Conservation (phyloP, 2,113 vertebrate genomes). For the Chamaea fasciata region DNA sequence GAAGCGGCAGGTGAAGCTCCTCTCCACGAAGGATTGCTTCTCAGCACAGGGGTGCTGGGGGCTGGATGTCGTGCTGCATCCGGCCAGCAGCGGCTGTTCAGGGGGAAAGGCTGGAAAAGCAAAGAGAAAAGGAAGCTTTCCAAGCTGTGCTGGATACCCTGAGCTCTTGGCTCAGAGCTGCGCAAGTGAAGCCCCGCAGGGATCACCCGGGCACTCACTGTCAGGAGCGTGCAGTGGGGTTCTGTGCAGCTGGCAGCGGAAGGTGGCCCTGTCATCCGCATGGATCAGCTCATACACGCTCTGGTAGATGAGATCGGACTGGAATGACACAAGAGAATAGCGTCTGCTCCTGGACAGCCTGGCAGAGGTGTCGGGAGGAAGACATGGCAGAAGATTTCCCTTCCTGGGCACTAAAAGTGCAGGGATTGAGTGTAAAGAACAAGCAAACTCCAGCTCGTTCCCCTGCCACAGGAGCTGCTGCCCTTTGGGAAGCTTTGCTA, state of each 20-base stretch:
- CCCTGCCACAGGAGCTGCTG: neutral
- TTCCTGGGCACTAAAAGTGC: fast-evolving
- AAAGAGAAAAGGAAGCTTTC: neutral
- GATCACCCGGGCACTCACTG: neutral
- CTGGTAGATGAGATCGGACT: constrained; percentile 39
- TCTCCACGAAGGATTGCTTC: constrained; percentile 70
- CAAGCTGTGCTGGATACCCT: neutral
- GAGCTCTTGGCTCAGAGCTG: neutral
- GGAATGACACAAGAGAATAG: neutral
- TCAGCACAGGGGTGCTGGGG: constrained; percentile 34
- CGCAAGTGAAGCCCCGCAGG: fast-evolving
- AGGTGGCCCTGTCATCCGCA: fast-evolving
- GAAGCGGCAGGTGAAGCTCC: constrained; percentile 77
- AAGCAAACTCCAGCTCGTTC: neutral
- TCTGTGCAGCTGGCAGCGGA: neutral
- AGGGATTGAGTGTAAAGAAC: fast-evolving
- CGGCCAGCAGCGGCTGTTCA: fast-evolving
- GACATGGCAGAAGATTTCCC: neutral
- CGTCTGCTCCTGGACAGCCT: neutral
- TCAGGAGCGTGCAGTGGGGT: fast-evolving
- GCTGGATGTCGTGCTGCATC: fast-evolving
- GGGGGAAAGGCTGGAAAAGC: neutral
- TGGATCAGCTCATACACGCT: constrained; percentile 5
- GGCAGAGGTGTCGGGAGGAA: neutral
- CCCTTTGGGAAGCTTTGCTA: neutral